These are phyloP conservation scores for Hapalemur alaotrensis DNA, from an alignment of 2,797 vertebrate genomes.

Conservation along the genomic window DNA sequence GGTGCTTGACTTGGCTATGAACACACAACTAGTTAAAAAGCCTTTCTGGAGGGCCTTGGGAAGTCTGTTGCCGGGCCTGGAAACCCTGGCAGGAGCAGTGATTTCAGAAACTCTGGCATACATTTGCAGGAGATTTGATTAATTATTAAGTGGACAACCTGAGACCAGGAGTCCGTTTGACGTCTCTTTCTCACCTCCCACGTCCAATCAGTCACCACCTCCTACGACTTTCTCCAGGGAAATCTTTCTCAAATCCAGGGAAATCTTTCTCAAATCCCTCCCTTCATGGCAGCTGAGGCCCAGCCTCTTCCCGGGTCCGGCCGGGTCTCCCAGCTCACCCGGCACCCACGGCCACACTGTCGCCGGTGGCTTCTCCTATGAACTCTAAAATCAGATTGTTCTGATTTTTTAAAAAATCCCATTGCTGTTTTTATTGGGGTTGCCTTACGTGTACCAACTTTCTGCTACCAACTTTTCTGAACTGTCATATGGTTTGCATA, in stretches of 20 bases:
- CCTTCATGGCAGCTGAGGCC: neutral
- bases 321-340: neutral
- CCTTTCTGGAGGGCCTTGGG: neutral
- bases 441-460: neutral
- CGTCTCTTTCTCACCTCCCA: neutral
- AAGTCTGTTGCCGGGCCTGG: neutral
- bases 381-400: neutral
- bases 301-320: neutral
- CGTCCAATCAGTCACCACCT: neutral
- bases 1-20: neutral
- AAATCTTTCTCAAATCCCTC: neutral
- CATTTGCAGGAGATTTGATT: neutral
- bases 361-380: neutral
- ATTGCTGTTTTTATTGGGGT: slow-evolving; percentile 23
- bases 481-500: neutral
- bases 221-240: neutral
- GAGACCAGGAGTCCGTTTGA: neutral
- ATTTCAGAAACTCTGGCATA: neutral
- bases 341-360: rapidly evolving
- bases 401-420: neutral
- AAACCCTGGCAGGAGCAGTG: neutral
- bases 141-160: neutral
- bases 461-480: neutral
- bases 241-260: neutral
- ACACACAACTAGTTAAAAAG: neutral